phyloP scores from a whole-genome alignment of 2,113 vertebrate species.

The Callocephalon fimbriatum region DNA sequence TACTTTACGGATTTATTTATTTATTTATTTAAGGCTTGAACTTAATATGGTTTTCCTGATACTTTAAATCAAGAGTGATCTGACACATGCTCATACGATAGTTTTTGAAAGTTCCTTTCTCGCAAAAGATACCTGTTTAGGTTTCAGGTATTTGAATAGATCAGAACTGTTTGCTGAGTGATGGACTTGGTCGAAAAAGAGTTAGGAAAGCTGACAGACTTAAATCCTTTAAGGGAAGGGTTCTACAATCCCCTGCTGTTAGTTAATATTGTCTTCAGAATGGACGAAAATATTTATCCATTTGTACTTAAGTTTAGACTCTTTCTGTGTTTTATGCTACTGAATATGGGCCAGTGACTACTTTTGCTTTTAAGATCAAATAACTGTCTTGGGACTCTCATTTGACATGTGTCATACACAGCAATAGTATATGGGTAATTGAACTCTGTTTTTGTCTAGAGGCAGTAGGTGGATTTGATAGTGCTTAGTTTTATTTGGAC shows the following conservation, averaged over 20 bases:
- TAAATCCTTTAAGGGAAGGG: background rate
- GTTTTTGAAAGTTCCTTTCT: background rate
- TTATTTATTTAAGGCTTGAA: background rate
- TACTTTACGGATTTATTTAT: background rate
- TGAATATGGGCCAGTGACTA: background rate
- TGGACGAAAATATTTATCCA: background rate
- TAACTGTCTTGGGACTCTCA: background rate
- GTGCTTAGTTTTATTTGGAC: background rate
- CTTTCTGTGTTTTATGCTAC: background rate
- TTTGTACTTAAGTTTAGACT: background rate
- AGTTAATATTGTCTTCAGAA: background rate
- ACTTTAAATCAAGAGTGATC: background rate
- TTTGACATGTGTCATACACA: background rate
- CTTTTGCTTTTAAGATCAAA: background rate
- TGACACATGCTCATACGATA: background rate
- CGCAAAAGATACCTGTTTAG: background rate
- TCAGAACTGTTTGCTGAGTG: background rate
- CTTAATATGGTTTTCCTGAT: background rate
- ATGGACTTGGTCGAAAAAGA: background rate
- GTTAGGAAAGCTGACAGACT: background rate
- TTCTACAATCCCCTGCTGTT: background rate
- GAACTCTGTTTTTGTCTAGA: background rate
- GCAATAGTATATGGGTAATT: background rate
- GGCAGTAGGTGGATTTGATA: background rate
- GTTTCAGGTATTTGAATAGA: background rate